These are phyloP conservation scores for Plagiodera versicolora DNA, from an alignment of 2,888 invertebrate species.

Conservation along the genomic window DNA sequence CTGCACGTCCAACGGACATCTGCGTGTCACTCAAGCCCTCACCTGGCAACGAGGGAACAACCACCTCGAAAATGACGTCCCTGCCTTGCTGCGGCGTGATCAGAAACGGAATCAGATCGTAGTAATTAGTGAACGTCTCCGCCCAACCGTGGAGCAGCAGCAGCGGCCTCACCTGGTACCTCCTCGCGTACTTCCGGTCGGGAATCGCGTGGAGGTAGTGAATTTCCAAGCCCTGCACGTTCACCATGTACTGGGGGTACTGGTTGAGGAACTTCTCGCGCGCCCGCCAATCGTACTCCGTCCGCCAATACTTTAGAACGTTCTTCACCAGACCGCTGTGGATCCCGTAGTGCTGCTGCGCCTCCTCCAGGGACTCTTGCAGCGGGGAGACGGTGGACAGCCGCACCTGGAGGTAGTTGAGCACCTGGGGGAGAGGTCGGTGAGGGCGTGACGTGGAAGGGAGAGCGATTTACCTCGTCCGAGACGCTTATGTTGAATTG, in stretches of 20 bases:
- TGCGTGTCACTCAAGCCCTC: no score
- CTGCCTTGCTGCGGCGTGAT: conserved; percentile 56
- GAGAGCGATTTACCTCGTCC: conserved; percentile 65
- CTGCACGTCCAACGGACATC: no score
- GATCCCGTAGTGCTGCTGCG: conserved; percentile 80
- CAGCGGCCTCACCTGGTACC: conserved; percentile 63
- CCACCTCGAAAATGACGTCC: conserved; percentile 67
- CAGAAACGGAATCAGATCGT: conserved; percentile 72
- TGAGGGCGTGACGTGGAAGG: no score
- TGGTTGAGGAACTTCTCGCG: conserved; percentile 65
- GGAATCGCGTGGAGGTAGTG: conserved; percentile 62
- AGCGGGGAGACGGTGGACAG: conserved; percentile 55
- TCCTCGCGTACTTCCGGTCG: conserved; percentile 28
- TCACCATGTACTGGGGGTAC: conserved; percentile 70
- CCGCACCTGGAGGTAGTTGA: conserved; percentile 61
- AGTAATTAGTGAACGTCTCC: conserved; percentile 83
- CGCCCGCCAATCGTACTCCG: conserved; percentile 71
- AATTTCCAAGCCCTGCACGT: conserved; percentile 70
- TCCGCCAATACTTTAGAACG: conserved; percentile 78
- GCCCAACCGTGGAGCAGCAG: conserved; percentile 89
- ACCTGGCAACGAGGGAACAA: conserved; percentile 62
- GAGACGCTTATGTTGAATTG: conserved; percentile 64
- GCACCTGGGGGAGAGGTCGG: conserved; percentile 61
- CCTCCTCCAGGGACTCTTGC: conserved; percentile 63
- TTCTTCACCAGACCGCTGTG: conserved; percentile 68